phyloP scores from a whole-genome alignment of 2,797 vertebrate species.

The Apogon talboti region DNA sequence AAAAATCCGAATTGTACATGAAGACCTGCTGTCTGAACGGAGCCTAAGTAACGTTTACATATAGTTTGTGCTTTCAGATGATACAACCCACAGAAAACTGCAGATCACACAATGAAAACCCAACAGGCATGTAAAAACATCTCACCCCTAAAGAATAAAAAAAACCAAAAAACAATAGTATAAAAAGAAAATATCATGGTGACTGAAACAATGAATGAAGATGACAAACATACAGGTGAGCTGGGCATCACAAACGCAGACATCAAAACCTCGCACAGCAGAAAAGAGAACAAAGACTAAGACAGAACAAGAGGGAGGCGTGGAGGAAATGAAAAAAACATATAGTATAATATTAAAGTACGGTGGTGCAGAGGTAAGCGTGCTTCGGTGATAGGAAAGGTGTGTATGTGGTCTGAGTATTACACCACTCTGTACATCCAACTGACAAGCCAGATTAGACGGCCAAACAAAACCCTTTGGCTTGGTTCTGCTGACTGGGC shows the following conservation, averaged over 20 bases:
- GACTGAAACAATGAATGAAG: conserved; percentile 48
- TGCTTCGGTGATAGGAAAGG: conserved; percentile 10
- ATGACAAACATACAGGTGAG: conserved; percentile 51
- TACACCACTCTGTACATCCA: conserved; percentile 9
- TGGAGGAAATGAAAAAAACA: conserved; percentile 41
- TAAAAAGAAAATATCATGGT: conserved; percentile 44
- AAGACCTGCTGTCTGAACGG: too few relatives aligned
- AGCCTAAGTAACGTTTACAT: conserved; percentile 31
- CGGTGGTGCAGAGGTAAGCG: conserved; percentile 10
- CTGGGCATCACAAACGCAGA: conserved; percentile 39
- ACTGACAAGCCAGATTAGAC: conserved; percentile 41
- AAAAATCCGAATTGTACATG: too few relatives aligned
- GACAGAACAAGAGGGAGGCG: conserved; percentile 14
- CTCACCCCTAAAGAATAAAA: conserved; percentile 18
- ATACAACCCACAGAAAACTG: conserved; percentile 19
- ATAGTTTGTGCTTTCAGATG: conserved; percentile 46
- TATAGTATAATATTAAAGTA: neutral
- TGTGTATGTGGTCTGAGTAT: conserved; percentile 1
- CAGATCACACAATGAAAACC: conserved; percentile 44
- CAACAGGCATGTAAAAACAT: conserved; percentile 34
- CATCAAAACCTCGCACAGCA: conserved; percentile 44
- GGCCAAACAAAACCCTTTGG: conserved; percentile 36
- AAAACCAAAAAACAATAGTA: conserved; percentile 12
- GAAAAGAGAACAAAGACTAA: conserved; percentile 40
- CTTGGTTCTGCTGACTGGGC: conserved; percentile 37